phyloP scores from a whole-genome alignment of 2,888 invertebrate species.

The Caenorhabditis wallacei region DNA sequence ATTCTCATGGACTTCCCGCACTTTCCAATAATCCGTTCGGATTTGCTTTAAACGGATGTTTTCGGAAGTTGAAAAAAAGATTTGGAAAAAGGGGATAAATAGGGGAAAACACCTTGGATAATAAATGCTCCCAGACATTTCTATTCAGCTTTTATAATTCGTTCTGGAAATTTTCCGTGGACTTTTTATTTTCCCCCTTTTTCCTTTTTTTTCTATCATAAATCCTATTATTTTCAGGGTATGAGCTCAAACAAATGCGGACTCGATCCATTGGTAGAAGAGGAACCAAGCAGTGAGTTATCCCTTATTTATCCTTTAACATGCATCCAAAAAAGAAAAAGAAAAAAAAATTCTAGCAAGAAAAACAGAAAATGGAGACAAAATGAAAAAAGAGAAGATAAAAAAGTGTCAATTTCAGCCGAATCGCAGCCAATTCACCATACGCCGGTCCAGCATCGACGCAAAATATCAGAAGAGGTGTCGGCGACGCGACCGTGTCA shows the following conservation, averaged over 20 bases:
- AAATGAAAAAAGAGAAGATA: conserved; percentile 7
- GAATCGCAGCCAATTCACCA: conserved; percentile 58
- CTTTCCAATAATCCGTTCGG: conserved; percentile 37
- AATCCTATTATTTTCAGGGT: conserved; percentile 20
- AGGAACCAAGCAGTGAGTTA: conserved; percentile 52
- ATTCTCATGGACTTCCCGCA: conserved; percentile 28
- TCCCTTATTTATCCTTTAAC: background rate
- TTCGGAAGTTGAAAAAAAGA: background rate
- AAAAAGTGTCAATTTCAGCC: conserved; percentile 55
- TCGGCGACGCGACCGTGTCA: conserved; percentile 50
- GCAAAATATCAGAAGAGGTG: conserved; percentile 56
- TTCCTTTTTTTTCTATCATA: conserved; percentile 1
- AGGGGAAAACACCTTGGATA: background rate
- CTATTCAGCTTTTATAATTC: background rate
- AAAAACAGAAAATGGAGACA: background rate
- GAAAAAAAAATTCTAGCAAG: conserved; percentile 14
- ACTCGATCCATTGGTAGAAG: conserved; percentile 69
- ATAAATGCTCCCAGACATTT: background rate
- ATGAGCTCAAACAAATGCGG: conserved; percentile 66
- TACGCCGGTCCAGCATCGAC: conserved; percentile 18
- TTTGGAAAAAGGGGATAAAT: background rate
- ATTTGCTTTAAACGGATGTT: background rate
- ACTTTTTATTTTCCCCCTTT: background rate
- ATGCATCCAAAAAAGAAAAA: conserved; percentile 13
- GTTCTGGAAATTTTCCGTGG: no score